These are phyloP conservation scores for Callithrix jacchus DNA, from an alignment of 2,113 vertebrate species.

Conservation along the genomic window DNA sequence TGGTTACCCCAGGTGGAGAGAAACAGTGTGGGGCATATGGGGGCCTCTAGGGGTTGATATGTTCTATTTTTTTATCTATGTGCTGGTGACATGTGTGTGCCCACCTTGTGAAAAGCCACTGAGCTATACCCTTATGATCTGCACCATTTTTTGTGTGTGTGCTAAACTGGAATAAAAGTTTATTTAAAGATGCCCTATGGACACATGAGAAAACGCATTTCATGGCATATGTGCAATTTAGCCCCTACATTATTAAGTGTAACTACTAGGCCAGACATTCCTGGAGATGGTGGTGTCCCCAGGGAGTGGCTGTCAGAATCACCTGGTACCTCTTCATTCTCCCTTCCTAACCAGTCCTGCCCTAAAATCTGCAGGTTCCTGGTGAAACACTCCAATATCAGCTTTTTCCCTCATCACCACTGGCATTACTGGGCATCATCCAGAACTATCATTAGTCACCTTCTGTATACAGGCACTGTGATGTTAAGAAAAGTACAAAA, in stretches of 20 bases:
- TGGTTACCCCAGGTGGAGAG: no score
- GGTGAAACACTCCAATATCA: background rate
- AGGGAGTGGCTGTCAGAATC: background rate
- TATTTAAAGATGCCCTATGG: background rate
- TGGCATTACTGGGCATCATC: fast-evolving
- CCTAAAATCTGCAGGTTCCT: background rate
- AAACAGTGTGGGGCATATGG: fast-evolving
- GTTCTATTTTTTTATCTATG: background rate
- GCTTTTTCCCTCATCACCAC: no score
- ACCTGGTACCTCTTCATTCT: background rate
- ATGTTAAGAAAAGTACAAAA: background rate
- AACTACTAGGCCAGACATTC: background rate
- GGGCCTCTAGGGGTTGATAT: background rate
- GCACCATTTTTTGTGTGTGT: background rate
- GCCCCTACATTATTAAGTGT: background rate
- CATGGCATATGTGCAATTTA: background rate
- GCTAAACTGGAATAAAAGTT: background rate
- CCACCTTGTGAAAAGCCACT: background rate
- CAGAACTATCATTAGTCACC: background rate
- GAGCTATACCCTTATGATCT: background rate
- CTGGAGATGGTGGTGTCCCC: fast-evolving
- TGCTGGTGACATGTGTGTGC: background rate
- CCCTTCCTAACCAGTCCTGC: no score
- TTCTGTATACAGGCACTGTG: background rate
- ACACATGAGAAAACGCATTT: background rate